phyloP scores from a whole-genome alignment of 2,113 vertebrate genomes.

The Pituophis catenifer region DNA sequence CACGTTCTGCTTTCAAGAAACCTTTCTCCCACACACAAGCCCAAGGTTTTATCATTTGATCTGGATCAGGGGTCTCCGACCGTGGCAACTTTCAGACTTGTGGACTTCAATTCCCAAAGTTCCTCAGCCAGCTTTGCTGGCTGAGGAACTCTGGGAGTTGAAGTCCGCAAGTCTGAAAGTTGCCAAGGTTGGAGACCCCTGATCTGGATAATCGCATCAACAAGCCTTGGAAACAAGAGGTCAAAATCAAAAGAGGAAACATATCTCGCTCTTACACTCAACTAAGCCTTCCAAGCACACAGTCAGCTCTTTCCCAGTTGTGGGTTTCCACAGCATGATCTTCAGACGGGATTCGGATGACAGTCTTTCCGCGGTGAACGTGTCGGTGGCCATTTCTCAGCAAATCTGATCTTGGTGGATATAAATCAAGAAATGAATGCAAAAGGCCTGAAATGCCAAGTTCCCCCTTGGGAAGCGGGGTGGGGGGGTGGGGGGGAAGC shows the following conservation, averaged over 20 bases:
- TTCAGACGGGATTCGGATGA: fast-evolving
- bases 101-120: too few relatives aligned
- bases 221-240: neutral
- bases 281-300: neutral
- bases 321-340: neutral
- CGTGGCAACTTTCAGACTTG: too few relatives aligned
- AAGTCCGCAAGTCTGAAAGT: too few relatives aligned
- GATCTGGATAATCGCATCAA: neutral
- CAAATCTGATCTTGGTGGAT: neutral
- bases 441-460: neutral
- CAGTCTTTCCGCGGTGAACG: neutral
- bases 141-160: too few relatives aligned
- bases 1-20: neutral
- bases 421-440: neutral
- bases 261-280: neutral
- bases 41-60: neutral
- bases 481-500: too few relatives aligned
- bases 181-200: too few relatives aligned
- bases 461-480: neutral
- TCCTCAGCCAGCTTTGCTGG: too few relatives aligned
- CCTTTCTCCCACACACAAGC: neutral
- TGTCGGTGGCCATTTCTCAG: neutral
- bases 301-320: neutral
- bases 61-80: too few relatives aligned
- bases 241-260: neutral